phyloP scores from a whole-genome alignment of 2,113 vertebrate genomes.

The Madoqua kirkii region DNA sequence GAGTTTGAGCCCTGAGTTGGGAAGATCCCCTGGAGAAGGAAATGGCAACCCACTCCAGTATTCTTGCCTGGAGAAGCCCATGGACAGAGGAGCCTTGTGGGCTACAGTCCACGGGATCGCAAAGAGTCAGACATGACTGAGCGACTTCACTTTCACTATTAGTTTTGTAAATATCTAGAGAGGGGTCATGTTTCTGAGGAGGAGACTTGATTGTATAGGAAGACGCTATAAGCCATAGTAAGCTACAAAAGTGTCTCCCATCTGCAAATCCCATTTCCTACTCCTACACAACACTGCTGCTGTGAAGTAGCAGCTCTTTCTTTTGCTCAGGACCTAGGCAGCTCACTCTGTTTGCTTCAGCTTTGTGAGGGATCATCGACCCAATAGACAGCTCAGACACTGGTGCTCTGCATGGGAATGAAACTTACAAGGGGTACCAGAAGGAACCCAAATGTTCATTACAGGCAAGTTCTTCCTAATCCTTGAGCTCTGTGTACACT shows the following conservation, averaged over 20 bases:
- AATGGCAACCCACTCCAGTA: no score
- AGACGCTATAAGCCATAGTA: neutral
- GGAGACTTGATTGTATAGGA: neutral
- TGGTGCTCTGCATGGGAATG: neutral
- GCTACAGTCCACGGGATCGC: no score
- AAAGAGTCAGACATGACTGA: no score
- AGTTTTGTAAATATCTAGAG: slow-evolving; percentile 5
- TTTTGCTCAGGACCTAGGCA: neutral
- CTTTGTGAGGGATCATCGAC: neutral
- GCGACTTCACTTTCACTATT: neutral
- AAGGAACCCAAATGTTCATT: neutral
- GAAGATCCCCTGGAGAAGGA: no score
- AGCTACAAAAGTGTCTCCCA: neutral
- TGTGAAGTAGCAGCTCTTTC: neutral
- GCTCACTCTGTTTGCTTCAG: neutral
- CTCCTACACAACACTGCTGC: neutral
- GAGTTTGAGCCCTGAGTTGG: no score
- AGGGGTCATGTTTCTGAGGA: neutral
- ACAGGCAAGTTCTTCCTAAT: neutral
- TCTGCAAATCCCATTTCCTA: neutral
- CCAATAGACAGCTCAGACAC: neutral
- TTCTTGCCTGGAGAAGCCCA: no score
- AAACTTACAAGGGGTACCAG: neutral
- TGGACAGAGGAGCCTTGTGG: no score
- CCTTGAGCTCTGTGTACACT: neutral